Percentiles rank a stretch among this genome's conserved stretches.
These are phyloP conservation scores for Brachyalestes nurse DNA, from an alignment of 2,797 vertebrate genomes.

Conservation along the genomic window DNA sequence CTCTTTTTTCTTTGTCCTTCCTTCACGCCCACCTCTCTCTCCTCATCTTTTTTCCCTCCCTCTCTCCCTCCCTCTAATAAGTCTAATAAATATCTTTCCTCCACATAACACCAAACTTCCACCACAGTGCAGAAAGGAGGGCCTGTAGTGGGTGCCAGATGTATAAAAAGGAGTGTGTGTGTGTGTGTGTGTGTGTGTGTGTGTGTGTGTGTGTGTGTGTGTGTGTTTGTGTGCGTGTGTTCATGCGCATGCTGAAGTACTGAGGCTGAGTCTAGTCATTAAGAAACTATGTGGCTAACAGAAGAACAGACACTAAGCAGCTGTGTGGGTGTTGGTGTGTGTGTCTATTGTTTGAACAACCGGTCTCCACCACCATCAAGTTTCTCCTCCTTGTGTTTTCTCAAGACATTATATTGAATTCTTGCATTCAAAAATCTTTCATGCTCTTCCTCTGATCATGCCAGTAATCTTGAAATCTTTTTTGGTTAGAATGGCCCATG, in stretches of 20 bases:
- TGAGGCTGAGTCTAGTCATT: slow-evolving; percentile 71
- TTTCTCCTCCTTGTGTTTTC: neutral
- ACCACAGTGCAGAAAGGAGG: slow-evolving; percentile 70
- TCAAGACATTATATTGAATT: neutral
- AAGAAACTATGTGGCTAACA: slow-evolving; percentile 72
- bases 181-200: slow-evolving; percentile 4
- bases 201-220: slow-evolving; percentile 17
- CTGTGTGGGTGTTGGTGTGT: slow-evolving; percentile 53
- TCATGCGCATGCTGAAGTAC: slow-evolving; percentile 44
- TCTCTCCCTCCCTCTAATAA: slow-evolving; percentile 70
- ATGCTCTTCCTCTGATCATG: neutral
- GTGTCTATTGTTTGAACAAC: slow-evolving; percentile 23
- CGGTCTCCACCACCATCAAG: neutral
- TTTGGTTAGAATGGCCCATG: neutral
- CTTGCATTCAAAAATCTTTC: neutral
- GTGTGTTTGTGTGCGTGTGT: neutral
- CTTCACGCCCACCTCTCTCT: slow-evolving; percentile 64
- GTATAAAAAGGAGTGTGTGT: slow-evolving; percentile 48
- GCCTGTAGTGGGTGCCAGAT: slow-evolving; percentile 72
- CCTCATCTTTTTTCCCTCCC: slow-evolving; percentile 64
- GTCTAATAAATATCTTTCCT: slow-evolving; percentile 76
- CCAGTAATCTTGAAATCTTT: neutral
- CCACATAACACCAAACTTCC: slow-evolving; percentile 72
- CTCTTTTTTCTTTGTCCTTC: neutral
- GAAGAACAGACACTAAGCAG: slow-evolving; percentile 62